A percentile compares a stretch with the other conserved stretches of the same genome.
These are phyloP conservation scores for Bagarius yarrelli DNA, from an alignment of 2,113 vertebrate species.

Conservation along the genomic window DNA sequence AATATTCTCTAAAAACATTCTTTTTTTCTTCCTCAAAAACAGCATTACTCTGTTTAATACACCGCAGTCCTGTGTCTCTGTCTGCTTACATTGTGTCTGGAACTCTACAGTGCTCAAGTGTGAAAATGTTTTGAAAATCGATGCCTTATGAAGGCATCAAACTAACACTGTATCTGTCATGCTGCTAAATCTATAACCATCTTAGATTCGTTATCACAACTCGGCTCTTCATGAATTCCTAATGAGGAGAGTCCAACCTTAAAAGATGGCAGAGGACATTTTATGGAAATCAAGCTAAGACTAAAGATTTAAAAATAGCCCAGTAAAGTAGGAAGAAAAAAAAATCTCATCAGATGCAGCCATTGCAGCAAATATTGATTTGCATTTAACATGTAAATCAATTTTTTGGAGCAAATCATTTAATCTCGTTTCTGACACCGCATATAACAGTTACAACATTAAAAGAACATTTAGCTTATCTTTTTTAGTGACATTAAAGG, in stretches of 20 bases:
- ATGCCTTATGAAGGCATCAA: conserved; percentile 47
- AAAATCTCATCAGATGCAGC: not conserved
- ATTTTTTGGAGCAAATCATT: conserved; percentile 5
- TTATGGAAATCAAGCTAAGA: conserved; percentile 3
- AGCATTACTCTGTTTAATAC: conserved; percentile 46
- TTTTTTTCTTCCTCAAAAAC: not conserved
- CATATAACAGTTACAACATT: conserved; percentile 16
- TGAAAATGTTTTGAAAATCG: conserved; percentile 36
- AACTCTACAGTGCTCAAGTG: conserved; percentile 30
- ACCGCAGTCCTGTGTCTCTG: conserved; percentile 18
- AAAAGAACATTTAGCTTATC: conserved; percentile 32
- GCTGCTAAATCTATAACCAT: conserved; percentile 46
- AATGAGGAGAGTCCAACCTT: conserved; percentile 36
- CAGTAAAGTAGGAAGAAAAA: not conserved
- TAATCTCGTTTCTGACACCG: conserved; percentile 25
- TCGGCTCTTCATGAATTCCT: conserved; percentile 32
- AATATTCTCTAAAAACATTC: conserved; percentile 40
- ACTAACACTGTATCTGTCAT: conserved; percentile 45
- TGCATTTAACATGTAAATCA: conserved; percentile 19
- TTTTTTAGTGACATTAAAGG: conserved; percentile 22
- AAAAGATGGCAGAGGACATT: conserved; percentile 33
- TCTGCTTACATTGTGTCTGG: conserved; percentile 10
- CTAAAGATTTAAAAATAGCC: conserved; percentile 24
- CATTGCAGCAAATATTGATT: conserved; percentile 22
- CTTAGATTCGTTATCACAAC: conserved; percentile 38